Evolutionary conservation across 2,888 invertebrate species (phyloP).

Genomic region (Seira ritae): DNA sequence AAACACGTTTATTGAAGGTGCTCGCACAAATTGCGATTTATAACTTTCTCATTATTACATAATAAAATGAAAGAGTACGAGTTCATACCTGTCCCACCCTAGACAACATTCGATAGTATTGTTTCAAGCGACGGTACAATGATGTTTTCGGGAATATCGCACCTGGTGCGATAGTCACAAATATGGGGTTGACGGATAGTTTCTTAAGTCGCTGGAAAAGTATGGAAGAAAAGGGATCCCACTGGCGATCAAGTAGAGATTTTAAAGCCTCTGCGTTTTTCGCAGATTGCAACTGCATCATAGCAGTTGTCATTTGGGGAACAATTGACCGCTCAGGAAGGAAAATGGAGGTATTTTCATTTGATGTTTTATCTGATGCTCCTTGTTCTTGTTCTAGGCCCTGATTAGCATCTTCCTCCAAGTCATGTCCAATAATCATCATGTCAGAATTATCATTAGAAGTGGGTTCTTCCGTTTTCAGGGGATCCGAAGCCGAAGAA

Average conservation of each 20-base stretch:
- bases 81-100: slow-evolving; percentile 70
- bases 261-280: slow-evolving; percentile 80
- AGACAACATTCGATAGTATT: slow-evolving; percentile 60
- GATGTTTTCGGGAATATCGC: slow-evolving; percentile 73
- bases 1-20: too few species aligned
- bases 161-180: slow-evolving; percentile 81
- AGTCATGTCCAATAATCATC: too few species aligned
- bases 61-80: too few species aligned
- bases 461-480: too few species aligned
- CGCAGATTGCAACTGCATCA: slow-evolving; percentile 31
- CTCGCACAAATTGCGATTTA: too few species aligned
- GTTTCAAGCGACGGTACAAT: slow-evolving; percentile 52
- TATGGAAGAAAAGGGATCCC: slow-evolving; percentile 83
- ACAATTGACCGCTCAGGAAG: slow-evolving; percentile 36
- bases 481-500: too few species aligned
- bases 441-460: background rate
- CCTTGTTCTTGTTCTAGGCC: background rate
- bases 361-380: background rate
- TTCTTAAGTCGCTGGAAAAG: slow-evolving; percentile 81
- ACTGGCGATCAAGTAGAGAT: slow-evolving; percentile 82
- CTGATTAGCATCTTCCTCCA: background rate
- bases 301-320: slow-evolving; percentile 40
- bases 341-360: background rate
- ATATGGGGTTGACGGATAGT: slow-evolving; percentile 82
- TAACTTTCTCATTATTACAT: too few species aligned